Conservation (phyloP, 2,888 invertebrate species). For the Chesias legatella region DNA sequence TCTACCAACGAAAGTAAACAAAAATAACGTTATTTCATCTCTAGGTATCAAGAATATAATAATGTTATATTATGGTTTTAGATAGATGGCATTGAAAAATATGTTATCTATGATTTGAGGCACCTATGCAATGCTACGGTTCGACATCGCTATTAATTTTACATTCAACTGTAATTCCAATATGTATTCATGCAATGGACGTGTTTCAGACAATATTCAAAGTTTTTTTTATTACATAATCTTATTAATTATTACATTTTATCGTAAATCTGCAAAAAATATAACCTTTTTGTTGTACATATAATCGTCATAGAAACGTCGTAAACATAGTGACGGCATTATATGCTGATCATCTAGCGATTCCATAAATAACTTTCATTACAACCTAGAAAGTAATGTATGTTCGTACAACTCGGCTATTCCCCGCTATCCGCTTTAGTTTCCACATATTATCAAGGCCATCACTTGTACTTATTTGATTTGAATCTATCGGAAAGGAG, state of each 20-base stretch:
- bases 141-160: constrained; percentile 45
- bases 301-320: constrained; percentile 49
- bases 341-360: constrained; percentile 61
- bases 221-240: constrained; percentile 56
- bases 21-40: no score
- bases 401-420: constrained; percentile 38
- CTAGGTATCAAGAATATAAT: no score
- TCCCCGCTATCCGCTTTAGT: constrained; percentile 53
- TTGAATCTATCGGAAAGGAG: constrained; percentile 44
- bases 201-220: constrained; percentile 53
- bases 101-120: constrained; percentile 66
- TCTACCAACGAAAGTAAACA: no score
- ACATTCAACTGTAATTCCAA: constrained; percentile 49
- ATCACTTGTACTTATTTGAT: constrained; percentile 70
- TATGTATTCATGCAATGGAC: constrained; percentile 61
- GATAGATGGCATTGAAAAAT: constrained; percentile 64
- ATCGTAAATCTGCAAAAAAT: constrained; percentile 76
- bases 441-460: constrained; percentile 66
- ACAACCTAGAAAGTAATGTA: constrained; percentile 38
- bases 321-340: constrained; percentile 61
- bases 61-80: constrained; percentile 22
- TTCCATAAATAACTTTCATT: constrained; percentile 51
- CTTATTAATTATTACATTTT: constrained; percentile 39
- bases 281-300: constrained; percentile 66
- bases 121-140: constrained; percentile 62